Base-by-base conservation (phyloP, 2,888 invertebrate genomes). In the Plutella xylostella region DNA sequence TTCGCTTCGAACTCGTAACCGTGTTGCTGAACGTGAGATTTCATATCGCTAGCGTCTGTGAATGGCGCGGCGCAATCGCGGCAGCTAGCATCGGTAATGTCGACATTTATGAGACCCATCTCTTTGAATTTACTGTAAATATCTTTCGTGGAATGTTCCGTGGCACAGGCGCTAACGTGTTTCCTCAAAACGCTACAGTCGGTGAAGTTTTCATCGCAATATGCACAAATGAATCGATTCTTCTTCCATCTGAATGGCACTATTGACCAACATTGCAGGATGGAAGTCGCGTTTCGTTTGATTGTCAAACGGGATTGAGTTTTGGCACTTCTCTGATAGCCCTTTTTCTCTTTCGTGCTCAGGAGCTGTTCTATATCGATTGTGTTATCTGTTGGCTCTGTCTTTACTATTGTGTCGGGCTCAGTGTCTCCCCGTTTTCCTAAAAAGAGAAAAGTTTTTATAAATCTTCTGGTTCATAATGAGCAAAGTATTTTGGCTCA, bases 101-200 rank as follows among this genome's bases (percentile, higher is more conserved):
- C 82, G 1, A 83, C 63, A 37, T 82, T 83, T 5, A 83, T 79
- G 0, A 80, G 55, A 0, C 72, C 63, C 79, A 82, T 79, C 54
- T 82, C 80, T 53, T 74, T 80, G 46, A 72, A 80, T 51, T 80
- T 82, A 45, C 63, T 72, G 49, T 82, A 83, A 4, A 82, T 79
- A 40, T 79, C 82, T 43, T 68, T 70, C 3, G 71, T 55, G 17
- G 50, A 65, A 46, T 78, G 71, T 14, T 61, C 59, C 1, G 57
- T 48, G 0, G 71, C 57, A 48, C 82, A 82, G 2, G 56, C 30
- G 15, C 61, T 54, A 11, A 80, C 71, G 46, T 83, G 83, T 0
- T 60, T 54, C 47, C 82, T 63, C 1, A 83, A 56, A 2, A 62
- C 55, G 2, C 48, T 47, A 46, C 73, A 75, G 9, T 77, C 77